Evolutionary conservation across 2,888 invertebrate species (phyloP), one percentile per base, ranked within the genome.

Genomic region (Meloe dianella): DNA sequence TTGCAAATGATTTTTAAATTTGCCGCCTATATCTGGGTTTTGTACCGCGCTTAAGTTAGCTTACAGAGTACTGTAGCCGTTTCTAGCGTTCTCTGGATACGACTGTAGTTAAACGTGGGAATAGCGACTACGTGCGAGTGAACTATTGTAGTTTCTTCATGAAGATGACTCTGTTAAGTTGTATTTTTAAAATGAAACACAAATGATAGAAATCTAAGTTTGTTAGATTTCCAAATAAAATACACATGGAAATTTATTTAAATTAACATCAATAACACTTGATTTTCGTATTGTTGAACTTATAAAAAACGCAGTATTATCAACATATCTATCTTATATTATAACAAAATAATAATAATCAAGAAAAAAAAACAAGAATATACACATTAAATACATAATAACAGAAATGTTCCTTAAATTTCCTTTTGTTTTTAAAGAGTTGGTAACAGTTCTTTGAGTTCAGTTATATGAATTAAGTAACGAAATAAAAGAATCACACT

Each of bases 311-410:
- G 47, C 47, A 47, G 47, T 47, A 20, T 47, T 51, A 20, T 51
- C 10, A 51, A 20, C 20, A 51, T 17, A 9, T 51, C 1, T 22
- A 1, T 17, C 1, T 17, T 51, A 51, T 20, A 51, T 51, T 51
- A 51, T 24, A 51, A 51, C 51, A 51, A 51, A 22, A 51, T 14
- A 22, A 51, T 24, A 51, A n/a, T n/a, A 8, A 22, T 22, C 1
- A 47, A 51, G n/a, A 22, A 51, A 51, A 24, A 22, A 51, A 22
- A 51, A 51, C 22, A 51, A 47, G 47, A 47, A 51, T 51, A 51
- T 51, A 51, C 51, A 51, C 20, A 51, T 41, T n/a, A 6, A 35
- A 17, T 47, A 47, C 20, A 51, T 51, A 51, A 51, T 51, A 51
- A 51, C 51, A 51, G 22, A 22, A 22, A 22, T 7, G 20, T 20